Conservation (phyloP, 1,140 invertebrate species). For the Aphidius ervi region DNA sequence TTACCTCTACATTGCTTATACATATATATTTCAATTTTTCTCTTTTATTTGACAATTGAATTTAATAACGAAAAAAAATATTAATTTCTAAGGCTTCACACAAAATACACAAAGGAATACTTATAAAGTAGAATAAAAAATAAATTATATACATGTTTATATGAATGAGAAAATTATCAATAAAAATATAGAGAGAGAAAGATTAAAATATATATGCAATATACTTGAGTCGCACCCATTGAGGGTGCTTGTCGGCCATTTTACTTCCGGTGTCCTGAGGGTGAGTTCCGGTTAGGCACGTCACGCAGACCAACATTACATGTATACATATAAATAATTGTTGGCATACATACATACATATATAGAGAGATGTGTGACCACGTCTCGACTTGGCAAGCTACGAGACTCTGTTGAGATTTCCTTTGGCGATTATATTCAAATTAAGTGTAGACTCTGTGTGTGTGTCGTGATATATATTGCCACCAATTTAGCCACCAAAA, state of each 20-base stretch:
- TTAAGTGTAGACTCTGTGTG: slow-evolving; percentile 51
- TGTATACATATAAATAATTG: no score
- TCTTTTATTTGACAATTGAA: background rate
- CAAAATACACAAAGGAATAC: background rate
- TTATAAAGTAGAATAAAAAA: background rate
- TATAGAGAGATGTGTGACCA: background rate
- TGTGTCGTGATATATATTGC: slow-evolving; percentile 50
- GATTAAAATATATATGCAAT: no score
- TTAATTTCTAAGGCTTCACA: background rate
- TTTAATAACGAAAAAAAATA: no score
- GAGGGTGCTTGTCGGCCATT: slow-evolving; percentile 42
- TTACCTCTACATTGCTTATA: no score
- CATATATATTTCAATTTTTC: background rate
- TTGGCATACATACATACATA: no score
- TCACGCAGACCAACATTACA: slow-evolving; percentile 38
- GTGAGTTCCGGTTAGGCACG: slow-evolving; percentile 48
- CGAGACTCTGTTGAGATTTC: slow-evolving; percentile 43
- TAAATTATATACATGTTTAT: no score
- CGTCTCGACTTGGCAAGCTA: slow-evolving; percentile 34
- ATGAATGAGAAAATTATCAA: background rate
- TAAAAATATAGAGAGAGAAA: no score
- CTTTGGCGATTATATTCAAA: slow-evolving; percentile 54
- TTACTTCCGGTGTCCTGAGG: slow-evolving; percentile 51
- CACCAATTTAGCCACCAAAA: slow-evolving; percentile 50
- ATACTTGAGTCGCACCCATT: background rate